Base-by-base conservation (phyloP, 2,888 invertebrate species). In the Thysanoteuthis rhombus region DNA sequence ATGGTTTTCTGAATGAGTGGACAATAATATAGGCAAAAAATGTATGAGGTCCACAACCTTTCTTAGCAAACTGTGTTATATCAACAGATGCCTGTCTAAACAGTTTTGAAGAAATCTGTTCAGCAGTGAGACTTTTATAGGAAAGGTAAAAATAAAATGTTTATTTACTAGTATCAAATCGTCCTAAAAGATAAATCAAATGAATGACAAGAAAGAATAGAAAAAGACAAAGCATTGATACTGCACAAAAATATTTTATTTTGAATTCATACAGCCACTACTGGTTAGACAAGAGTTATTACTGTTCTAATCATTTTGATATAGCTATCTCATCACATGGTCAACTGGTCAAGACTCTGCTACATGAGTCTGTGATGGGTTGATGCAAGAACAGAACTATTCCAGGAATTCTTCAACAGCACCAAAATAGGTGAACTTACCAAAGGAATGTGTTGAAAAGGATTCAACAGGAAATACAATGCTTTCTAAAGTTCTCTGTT, bases 251-350 rank as follows among this genome's bases (percentile, higher is more conserved):
- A 75, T 75, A 75, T 75, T 75, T 75, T 75, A 75, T 75, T 75
- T 75, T 75, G 75, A 75, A 75, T 75, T 75, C 75, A 75, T 75
- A 75, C 75, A 75, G 75, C 75, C 75, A 75, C 75, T 75, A 75
- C 75, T 75, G 75, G 75, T 75, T 75, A 75, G 75, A 75, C 75
- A 75, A 75, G 75, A 75, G 75, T 75, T 75, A 75, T 75, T n/a
- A 75, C 75, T n/a, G 75, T n/a, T 75, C 75, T 75, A 75, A 75
- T 75, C 75, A n/a, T 16, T 75, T 75, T 75, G 75, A 75, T 75
- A 75, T 75, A 75, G 36, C 75, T 75, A 75, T 75, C n/a, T 75
- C 75, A 75, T 75, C 75, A 75, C 75, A 75, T 75, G 75, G 75
- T 75, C 75, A 75, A 75, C 16, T 75, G 75, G 75, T 75, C n/a